Percentiles rank a stretch among this genome's conserved stretches.
phyloP scores from a whole-genome alignment of 2,888 invertebrate genomes.

The Oxytorus armatus region DNA sequence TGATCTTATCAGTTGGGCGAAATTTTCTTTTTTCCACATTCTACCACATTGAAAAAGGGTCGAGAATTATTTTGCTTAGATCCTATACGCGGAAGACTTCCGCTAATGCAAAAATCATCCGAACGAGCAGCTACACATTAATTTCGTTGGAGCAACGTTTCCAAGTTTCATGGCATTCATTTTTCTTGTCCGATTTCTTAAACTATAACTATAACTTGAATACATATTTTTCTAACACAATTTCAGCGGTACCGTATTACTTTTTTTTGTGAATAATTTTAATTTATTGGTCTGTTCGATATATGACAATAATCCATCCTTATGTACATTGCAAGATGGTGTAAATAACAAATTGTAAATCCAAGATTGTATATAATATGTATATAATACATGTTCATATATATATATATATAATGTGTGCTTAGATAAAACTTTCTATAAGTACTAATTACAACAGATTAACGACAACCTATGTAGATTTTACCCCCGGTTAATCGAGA shows the following conservation, averaged over 20 bases:
- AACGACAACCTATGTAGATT: constrained; percentile 16
- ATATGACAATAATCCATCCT: constrained; percentile 33
- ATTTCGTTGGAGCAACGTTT: no score
- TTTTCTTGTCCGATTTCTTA: no score
- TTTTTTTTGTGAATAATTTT: constrained; percentile 23
- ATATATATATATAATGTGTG: constrained; percentile 32
- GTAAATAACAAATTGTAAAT: constrained; percentile 41
- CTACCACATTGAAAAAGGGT: no score
- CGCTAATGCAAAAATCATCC: no score
- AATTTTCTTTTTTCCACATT: no score
- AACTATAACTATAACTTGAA: no score
- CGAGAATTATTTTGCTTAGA: no score
- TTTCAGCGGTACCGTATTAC: background rate
- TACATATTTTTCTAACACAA: no score
- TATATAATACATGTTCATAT: constrained; percentile 29
- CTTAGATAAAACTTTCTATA: constrained; percentile 45
- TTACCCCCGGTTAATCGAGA: constrained; percentile 3
- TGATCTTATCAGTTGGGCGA: no score
- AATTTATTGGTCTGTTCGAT: constrained; percentile 43
- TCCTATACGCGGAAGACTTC: no score
- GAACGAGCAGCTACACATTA: no score
- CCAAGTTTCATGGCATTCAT: no score
- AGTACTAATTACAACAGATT: constrained; percentile 49
- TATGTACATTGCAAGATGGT: constrained; percentile 13
- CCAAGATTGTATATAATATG: constrained; percentile 21